Base-by-base conservation (phyloP, 1,140 invertebrate species). In the Drosophila tani region DNA sequence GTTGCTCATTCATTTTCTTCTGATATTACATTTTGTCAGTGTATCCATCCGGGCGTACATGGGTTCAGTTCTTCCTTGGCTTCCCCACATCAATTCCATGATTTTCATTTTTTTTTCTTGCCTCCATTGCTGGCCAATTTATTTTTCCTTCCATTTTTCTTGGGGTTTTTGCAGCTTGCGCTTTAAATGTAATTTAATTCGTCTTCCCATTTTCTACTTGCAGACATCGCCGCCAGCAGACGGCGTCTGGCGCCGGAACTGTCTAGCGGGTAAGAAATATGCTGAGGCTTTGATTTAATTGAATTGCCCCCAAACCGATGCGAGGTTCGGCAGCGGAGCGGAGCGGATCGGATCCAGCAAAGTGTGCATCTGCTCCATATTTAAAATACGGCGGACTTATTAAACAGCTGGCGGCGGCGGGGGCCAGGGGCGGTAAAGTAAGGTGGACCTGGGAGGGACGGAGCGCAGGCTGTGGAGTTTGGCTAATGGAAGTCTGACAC, bases 181-280 rank as follows among this genome's bases (percentile, higher is more conserved):
- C 81, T 91, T 91, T 91, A 82, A 91, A 84, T 57, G 71, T 90
- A 91, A 91, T 91, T 91, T 90, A 91, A 91, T 91, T 91, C 88
- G 73, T 91, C 77, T 90, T 91, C 51, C 67, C 51, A 71, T 55
- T 86, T 82, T 91, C 63, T 79, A 66, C 66, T 91, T 91, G 27
- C 85, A 88, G 85, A 90, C 77, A 51, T 71, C 68, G 81, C 79
- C 68, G 82, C 68, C 81, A 91, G 85, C 82, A 91, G 79, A 91
- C 81, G 79, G 85, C 81, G 85, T 90, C 85, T 90, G 86, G 85
- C 85, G 85, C 85, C 85, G 86, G 75, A 90, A 90, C 75, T 79
- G 85, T 90, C 85, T 87, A 87, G 79, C 85, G 81, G 85, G 85
- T 90, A 90, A 90, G 85, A 90, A 90, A 90, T 90, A 85, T 90